phyloP scores from a whole-genome alignment of 2,113 vertebrate species.

The Craseonycteris thonglongyai region DNA sequence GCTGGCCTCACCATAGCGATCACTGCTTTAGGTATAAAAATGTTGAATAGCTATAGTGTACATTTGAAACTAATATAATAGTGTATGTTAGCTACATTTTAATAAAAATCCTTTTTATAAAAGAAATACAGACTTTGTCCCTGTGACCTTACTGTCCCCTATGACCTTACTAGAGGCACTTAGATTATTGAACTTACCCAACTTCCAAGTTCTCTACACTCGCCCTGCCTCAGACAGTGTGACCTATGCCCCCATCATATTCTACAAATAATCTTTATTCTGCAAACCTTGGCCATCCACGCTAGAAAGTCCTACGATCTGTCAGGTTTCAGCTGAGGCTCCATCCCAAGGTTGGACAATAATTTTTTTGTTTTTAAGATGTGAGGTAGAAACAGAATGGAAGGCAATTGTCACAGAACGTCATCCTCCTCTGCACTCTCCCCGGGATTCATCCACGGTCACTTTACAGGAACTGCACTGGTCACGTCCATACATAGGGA shows the following conservation, averaged over 20 bases:
- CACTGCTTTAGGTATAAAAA: no score
- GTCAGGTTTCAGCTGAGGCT: background rate
- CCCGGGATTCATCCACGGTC: background rate
- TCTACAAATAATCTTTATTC: background rate
- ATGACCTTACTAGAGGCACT: background rate
- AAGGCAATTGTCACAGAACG: background rate
- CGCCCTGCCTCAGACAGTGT: rapidly evolving
- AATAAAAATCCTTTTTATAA: no score
- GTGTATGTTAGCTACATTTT: no score
- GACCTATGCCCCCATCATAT: rapidly evolving
- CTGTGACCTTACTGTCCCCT: background rate
- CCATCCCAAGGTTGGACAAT: background rate
- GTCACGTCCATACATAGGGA: background rate
- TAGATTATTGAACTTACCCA: background rate
- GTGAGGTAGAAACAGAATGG: background rate
- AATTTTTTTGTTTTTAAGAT: background rate
- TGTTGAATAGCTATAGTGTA: no score
- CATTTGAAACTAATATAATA: no score
- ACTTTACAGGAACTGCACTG: background rate
- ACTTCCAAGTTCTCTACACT: background rate
- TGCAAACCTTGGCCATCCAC: background rate
- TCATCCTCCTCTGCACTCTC: background rate
- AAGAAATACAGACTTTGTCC: no score
- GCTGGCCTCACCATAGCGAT: no score
- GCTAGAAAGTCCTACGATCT: background rate